phyloP scores from a whole-genome alignment of 2,888 invertebrate species.

The Zelleria hepariella region DNA sequence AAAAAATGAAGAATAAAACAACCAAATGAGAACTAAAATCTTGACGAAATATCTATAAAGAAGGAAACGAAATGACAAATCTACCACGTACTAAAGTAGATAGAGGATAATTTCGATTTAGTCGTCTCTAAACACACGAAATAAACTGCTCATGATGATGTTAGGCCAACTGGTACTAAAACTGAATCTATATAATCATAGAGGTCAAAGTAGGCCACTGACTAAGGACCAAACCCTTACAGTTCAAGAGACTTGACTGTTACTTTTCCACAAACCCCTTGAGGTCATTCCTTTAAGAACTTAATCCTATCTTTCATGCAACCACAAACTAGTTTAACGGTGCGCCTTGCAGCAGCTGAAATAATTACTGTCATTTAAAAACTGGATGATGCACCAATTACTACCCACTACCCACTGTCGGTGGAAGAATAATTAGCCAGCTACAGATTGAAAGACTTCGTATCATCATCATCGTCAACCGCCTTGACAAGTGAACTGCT shows the following conservation, averaged over 20 bases:
- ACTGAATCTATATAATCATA: no score
- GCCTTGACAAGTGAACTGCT: neutral
- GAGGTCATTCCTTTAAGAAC: slow-evolving; percentile 26
- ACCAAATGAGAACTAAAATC: no score
- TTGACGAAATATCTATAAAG: no score
- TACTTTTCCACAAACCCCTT: neutral
- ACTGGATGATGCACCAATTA: neutral
- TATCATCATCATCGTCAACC: neutral
- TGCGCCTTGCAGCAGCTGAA: slow-evolving; percentile 13
- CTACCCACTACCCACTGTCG: neutral
- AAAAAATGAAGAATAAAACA: no score
- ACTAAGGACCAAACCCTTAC: neutral
- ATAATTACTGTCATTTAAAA: slow-evolving; percentile 33
- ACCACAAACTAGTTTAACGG: slow-evolving; percentile 26
- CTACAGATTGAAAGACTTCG: neutral
- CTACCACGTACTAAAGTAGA: no score
- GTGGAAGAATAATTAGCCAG: neutral
- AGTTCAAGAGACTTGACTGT: neutral
- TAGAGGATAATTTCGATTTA: no score
- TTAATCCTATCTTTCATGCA: slow-evolving; percentile 40
- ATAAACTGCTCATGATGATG: no score
- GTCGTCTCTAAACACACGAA: no score
- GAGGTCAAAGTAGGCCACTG: neutral
- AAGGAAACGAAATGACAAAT: no score
- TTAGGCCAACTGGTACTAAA: no score